Evolutionary conservation across 2,113 vertebrate species (phyloP).

Genomic region (Myrmophylax atrothorax): DNA sequence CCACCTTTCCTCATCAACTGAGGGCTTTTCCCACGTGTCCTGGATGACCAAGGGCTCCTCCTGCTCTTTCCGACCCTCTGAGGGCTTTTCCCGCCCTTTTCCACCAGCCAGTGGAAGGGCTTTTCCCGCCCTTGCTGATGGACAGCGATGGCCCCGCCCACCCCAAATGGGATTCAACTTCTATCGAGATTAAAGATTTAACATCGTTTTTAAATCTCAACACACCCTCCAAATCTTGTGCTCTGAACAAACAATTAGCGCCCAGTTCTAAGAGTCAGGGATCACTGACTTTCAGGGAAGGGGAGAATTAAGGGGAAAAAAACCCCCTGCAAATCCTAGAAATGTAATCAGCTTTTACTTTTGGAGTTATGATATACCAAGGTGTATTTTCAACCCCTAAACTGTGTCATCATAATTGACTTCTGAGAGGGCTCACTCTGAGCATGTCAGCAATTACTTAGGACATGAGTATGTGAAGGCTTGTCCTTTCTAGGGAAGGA

Average conservation of each 20-base stretch:
- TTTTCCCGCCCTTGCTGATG: rapidly evolving
- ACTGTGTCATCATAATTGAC: not conserved
- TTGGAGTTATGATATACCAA: not conserved
- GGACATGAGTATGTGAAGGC: not conserved
- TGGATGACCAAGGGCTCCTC: not conserved
- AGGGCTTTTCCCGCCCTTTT: not conserved
- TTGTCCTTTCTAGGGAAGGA: not conserved
- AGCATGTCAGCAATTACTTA: not conserved
- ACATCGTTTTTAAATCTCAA: not conserved
- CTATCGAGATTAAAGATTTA: not conserved
- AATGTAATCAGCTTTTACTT: not conserved
- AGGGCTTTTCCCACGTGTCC: not conserved
- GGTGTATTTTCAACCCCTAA: not conserved
- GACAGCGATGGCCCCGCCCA: not conserved
- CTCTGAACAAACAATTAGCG: not conserved
- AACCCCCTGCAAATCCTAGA: not conserved
- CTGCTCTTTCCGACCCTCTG: not conserved
- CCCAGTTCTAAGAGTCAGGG: not conserved
- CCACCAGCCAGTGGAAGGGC: not conserved
- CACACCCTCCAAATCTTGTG: not conserved
- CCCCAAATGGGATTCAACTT: not conserved
- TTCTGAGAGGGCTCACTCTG: not conserved
- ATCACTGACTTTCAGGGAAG: not conserved
- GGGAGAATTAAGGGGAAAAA: not conserved
- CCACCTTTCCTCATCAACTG: not conserved